Base-by-base conservation (phyloP, 2,888 invertebrate species). In the Masnerella sp. region DNA sequence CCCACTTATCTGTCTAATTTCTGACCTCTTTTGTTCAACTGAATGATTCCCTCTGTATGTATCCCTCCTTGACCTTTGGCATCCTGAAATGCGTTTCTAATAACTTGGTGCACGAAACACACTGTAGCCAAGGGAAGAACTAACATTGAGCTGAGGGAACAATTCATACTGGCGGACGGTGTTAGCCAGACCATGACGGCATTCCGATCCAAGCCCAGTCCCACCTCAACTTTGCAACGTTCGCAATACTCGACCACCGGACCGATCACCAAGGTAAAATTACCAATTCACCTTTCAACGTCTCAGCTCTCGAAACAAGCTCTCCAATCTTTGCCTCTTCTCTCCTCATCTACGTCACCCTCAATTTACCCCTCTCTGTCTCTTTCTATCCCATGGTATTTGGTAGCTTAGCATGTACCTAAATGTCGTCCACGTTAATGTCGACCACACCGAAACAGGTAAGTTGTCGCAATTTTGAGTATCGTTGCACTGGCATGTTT, bases 181-280 rank as follows among this genome's bases (percentile, higher is more conserved):
- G 97, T 97, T 82, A 96, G 97, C 88, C 99, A 99, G 92, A 96
- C 96, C 88, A 98, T 99, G 98, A 95, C 97, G 86, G 96, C 97
- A 86, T 99, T 99, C 93, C 95, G 95, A 90, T 94, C 98, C 88
- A 97, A 96, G 90, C 94, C 95, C 88, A 94, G 95, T 88, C 93
- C 94, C 88, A 93, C 94, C 88, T 94, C 93, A 85, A 91, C 91
- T 88, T 89, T 91, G 84, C 88, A 88, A 81, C 88, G 88, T 84
- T 89, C 91, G 85, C 91, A 90, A 88, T 89, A 90, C 80, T 90
- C 92, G 85, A 89, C 91, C 80, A 91, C 93, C 83, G 98, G 98
- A 91, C 98, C 98, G 79, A 97, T 98, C 89, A 97, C 95, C 73
- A 98, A 98, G 97, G 98, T 98, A 86, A 83, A 65, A 69, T 76